Conservation (phyloP, 2,113 vertebrate genomes). For the Maccullochella peelii region DNA sequence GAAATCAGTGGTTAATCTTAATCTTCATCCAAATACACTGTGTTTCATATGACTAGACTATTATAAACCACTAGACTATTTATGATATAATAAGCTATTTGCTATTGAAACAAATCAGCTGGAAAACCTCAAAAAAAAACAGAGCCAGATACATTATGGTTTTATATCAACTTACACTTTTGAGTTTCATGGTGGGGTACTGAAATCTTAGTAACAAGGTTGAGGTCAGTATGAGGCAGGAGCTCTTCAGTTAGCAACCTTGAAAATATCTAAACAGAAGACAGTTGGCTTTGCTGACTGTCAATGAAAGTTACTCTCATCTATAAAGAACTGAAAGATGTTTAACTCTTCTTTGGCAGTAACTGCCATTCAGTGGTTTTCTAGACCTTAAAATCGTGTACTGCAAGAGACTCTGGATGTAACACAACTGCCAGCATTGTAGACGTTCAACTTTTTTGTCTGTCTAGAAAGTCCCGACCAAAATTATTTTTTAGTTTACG, state of each 20-base stretch:
- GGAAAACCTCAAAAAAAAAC: constrained; percentile 26
- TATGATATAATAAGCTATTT: constrained; percentile 32
- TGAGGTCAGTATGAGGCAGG: constrained; percentile 33
- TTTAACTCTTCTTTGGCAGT: constrained; percentile 39
- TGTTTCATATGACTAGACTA: constrained; percentile 16
- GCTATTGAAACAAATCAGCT: constrained; percentile 38
- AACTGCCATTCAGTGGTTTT: constrained; percentile 43
- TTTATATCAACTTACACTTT: constrained; percentile 58
- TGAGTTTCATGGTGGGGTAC: constrained; percentile 23
- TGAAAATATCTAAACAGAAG: constrained; percentile 51
- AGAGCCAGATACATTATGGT: constrained; percentile 32
- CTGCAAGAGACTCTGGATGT: constrained; percentile 13
- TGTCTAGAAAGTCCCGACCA: neutral
- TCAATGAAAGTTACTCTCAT: constrained; percentile 61
- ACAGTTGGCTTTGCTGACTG: constrained; percentile 56
- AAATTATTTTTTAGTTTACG: neutral
- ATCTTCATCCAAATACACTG: neutral
- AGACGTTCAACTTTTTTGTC: constrained; percentile 16
- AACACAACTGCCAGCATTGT: constrained; percentile 23
- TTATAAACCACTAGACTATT: constrained; percentile 32
- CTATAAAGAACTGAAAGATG: constrained; percentile 35
- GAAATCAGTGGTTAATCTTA: constrained; percentile 16
- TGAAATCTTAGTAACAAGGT: constrained; percentile 45
- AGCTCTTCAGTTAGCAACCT: constrained; percentile 13
- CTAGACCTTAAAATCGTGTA: constrained; percentile 22